Conservation (phyloP, 2,888 invertebrate genomes). For the Eilema depressum region DNA sequence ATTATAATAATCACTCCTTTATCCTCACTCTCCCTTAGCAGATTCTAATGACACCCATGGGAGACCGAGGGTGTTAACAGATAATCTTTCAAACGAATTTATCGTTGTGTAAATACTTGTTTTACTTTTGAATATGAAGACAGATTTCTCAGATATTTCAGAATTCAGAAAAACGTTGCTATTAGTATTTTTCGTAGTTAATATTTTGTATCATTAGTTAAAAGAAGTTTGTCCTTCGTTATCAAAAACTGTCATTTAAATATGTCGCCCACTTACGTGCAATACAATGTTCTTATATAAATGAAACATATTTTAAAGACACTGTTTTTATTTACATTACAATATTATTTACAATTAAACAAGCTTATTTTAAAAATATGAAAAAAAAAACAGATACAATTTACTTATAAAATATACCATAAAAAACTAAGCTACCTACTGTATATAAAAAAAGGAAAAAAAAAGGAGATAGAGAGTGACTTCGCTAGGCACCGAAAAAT, state of each 20-base stretch:
- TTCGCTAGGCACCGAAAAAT: too few species aligned
- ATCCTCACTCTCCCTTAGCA: constrained; percentile 1
- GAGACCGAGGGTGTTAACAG: constrained; percentile 9
- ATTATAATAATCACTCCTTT: constrained; percentile 4
- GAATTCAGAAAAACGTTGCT: too few species aligned
- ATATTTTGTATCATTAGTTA: background rate
- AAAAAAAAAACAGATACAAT: too few species aligned
- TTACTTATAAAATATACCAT: too few species aligned
- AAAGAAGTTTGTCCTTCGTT: background rate
- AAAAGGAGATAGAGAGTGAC: too few species aligned
- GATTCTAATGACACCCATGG: constrained; percentile 20
- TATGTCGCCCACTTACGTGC: background rate
- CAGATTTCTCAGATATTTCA: background rate
- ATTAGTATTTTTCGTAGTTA: background rate
- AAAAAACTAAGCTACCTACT: too few species aligned
- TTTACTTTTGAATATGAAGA: background rate
- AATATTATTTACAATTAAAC: too few species aligned
- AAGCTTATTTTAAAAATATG: too few species aligned
- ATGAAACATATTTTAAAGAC: too few species aligned
- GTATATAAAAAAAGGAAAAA: too few species aligned
- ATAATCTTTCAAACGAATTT: constrained; percentile 14
- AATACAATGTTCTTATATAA: too few species aligned
- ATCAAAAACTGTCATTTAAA: background rate
- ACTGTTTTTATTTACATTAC: too few species aligned
- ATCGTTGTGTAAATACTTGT: background rate